phyloP scores from a whole-genome alignment of 2,113 vertebrate genomes.

The Sinocyclocheilus rhinocerous region DNA sequence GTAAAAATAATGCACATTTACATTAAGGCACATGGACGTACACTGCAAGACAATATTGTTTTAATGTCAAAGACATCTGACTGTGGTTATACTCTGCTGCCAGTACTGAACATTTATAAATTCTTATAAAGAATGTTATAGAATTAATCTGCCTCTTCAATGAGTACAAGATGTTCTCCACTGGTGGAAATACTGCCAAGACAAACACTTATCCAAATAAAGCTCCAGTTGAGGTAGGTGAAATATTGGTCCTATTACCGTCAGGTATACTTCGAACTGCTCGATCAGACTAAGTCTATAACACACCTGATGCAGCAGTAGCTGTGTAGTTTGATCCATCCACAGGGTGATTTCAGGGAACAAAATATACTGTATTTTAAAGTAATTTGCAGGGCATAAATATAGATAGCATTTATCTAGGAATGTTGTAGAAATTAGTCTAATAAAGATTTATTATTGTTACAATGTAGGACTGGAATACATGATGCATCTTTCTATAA shows the following conservation, averaged over 20 bases:
- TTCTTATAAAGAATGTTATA: neutral
- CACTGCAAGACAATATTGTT: neutral
- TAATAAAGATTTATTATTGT: neutral
- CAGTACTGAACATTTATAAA: neutral
- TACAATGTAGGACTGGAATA: neutral
- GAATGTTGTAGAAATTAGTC: neutral
- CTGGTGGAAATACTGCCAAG: neutral
- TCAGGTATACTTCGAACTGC: neutral
- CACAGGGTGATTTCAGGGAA: neutral
- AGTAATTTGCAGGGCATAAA: neutral
- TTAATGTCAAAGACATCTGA: neutral
- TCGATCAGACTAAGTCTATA: neutral
- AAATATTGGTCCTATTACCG: neutral
- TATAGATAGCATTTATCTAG: constrained; percentile 24
- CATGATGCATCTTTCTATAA: neutral
- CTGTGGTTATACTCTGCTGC: neutral
- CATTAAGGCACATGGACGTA: neutral
- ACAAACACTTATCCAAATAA: neutral
- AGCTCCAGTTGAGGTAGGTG: neutral
- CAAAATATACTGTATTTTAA: neutral
- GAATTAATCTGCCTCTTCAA: neutral
- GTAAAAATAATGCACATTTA: neutral
- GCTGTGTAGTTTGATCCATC: neutral
- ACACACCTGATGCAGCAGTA: neutral
- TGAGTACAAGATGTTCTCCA: neutral